Conservation (phyloP, 2,113 vertebrate species). For the Eolophus roseicapilla region DNA sequence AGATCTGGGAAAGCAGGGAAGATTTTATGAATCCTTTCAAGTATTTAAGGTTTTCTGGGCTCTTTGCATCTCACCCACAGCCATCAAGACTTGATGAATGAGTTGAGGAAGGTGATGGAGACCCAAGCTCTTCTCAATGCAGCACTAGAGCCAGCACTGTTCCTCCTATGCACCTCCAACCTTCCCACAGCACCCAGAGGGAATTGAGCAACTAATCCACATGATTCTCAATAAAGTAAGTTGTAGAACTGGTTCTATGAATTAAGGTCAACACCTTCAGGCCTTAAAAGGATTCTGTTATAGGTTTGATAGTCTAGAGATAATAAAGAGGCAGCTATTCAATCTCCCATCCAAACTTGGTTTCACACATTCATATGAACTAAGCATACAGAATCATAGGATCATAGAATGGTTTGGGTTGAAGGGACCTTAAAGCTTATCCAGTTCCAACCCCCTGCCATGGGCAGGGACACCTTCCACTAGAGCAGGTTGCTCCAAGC, state of each 20-base stretch:
- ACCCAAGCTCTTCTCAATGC: not conserved
- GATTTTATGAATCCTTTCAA: not conserved
- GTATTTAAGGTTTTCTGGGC: not conserved
- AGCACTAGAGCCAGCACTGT: not conserved
- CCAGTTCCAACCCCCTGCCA: not conserved
- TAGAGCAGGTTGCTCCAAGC: not conserved
- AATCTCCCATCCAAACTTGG: not conserved
- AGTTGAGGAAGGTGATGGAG: not conserved
- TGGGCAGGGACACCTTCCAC: not conserved
- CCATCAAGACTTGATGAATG: not conserved
- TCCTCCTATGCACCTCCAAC: not conserved
- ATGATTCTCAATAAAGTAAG: not conserved
- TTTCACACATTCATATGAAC: not conserved
- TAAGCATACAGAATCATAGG: not conserved
- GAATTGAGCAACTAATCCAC: not conserved
- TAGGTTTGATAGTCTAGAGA: not conserved
- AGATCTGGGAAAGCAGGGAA: not conserved
- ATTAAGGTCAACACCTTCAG: not conserved
- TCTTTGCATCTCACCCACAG: not conserved
- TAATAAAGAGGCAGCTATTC: not conserved
- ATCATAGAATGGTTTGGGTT: not conserved
- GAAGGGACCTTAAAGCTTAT: not conserved
- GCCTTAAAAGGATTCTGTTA: not conserved
- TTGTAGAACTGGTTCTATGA: not conserved
- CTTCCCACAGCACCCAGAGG: not conserved